Evolutionary conservation across 2,113 vertebrate genomes (phyloP), one percentile per base, ranked within the genome.

Genomic region (Phycodurus eques): DNA sequence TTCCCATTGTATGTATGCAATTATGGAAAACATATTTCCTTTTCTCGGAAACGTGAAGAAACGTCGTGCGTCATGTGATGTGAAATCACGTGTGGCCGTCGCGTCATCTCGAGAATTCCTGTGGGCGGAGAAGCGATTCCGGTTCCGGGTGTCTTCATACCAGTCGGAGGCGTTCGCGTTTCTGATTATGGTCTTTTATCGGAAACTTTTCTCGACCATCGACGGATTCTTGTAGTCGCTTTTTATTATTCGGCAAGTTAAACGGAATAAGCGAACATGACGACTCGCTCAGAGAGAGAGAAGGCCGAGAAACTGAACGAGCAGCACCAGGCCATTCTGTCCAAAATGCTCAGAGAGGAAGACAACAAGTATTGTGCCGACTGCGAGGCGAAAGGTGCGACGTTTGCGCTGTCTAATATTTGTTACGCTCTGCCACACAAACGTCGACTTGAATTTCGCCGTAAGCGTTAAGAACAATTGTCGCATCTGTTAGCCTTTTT

Each of bases 291-390:
- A 80, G 96, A 96, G 91, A 92, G 95, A 72, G 96, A 98, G 88
- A 98, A 97, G 92, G 94, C 96, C 77, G 95, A 94, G 92, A 98
- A 98, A 92, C 96, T 95, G 81, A 97, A 97, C 88, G 96, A 98
- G 85, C 96, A 98, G 91, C 95, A 97, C 92, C 95, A 98, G 93
- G 94, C 95, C 92, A 97, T 96, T 86, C 92, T 98, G 88, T 94
- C 96, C 86, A 95, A 94, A 92, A 95, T 98, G 92, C 92, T 98
- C 84, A 83, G 96, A 77, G 96, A 98, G 91, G 96, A 98, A 71
- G 96, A 98, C 92, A 98, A 98, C 95, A 98, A 98, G 91, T 97
- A 98, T 92, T 98, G 96, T 92, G 96, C 96, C 80, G 96, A 98
- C 92, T 98, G 96, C 86, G 96, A 98, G 89, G 96, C 96, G 75